Evolutionary conservation across 2,888 invertebrate genomes (phyloP), one percentile per base, ranked within the genome.

Genomic region (Anoncus sp.): DNA sequence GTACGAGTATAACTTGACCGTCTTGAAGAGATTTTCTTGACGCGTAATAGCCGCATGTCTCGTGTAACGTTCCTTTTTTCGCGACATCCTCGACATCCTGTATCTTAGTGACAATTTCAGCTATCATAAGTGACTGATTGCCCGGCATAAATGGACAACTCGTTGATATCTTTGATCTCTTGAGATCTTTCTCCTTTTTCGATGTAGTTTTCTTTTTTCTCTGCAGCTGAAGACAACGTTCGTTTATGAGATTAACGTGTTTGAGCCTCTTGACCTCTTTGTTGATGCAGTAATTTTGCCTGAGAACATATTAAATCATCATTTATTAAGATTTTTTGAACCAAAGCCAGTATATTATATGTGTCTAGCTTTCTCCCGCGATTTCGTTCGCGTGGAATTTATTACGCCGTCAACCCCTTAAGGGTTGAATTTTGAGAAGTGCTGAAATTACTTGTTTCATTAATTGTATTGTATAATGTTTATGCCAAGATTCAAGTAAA

Each of bases 11-110:
- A 7, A 97, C 91, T 94, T 99, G 97, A 9, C 98, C 97, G 89
- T 97, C 95, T 80, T 95, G 94, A 27, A 97, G 92, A 4, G 98
- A 96, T 88, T 94, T 94, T 85, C 98, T 93, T 1, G 96, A 94
- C 0, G 97, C 96, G 91, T 99, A 99, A 92, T 99, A 99, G 0
- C 99, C 97, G 91, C 99, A 99, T 0, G 97, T 97, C 80, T 95
- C 94, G 60, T 95, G 86, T 78, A 94, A 92, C 85, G 94, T 94
- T 0, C 96, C 97, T 84, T 92, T 92, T 49, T 91, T 92, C 0
- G 96, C 95, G 67, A 98, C 92, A 85, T 98, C 97, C 90, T 99
- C 98, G 85, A 99, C 95, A 91, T 99, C 98, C 87, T 95, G 92
- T 12, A 98, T 94, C 77, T 96, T 94, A 0, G 93, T 92, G 5